Conservation (phyloP, 2,797 vertebrate genomes). For the Pelochelys cantorii region DNA sequence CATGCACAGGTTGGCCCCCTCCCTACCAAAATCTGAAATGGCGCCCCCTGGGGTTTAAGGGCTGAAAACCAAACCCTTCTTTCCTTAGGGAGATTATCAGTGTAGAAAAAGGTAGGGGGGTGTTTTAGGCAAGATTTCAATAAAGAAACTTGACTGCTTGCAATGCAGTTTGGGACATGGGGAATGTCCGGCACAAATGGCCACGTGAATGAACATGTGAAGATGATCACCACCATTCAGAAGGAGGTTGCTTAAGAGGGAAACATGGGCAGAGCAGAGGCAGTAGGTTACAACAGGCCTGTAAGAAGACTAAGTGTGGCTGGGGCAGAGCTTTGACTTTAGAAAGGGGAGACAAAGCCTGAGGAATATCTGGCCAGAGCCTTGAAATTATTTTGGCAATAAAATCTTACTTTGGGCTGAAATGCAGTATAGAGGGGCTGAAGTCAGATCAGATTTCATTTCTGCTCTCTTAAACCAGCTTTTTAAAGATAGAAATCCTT, state of each 20-base stretch:
- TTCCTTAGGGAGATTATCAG: neutral
- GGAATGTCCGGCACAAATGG: neutral
- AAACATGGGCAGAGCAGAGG: neutral
- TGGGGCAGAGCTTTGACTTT: neutral
- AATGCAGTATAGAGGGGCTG: neutral
- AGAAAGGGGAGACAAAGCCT: neutral
- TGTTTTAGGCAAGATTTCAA: rapidly evolving
- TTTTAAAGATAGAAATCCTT: neutral
- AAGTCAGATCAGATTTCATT: neutral
- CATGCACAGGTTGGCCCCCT: no score
- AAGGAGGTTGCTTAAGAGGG: neutral
- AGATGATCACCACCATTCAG: neutral
- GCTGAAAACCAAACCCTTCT: neutral
- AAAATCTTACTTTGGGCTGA: neutral
- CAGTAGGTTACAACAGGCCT: neutral
- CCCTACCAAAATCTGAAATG: no score
- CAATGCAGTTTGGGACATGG: neutral
- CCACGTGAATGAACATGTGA: neutral
- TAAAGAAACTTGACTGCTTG: neutral
- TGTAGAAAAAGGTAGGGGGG: neutral
- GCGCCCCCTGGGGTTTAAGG: no score
- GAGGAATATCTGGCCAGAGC: neutral
- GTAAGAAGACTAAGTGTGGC: rapidly evolving
- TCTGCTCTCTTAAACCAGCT: neutral
- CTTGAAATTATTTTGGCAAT: neutral